Evolutionary conservation across 2,113 vertebrate species (phyloP).

Genomic region (Oreochromis niloticus): DNA sequence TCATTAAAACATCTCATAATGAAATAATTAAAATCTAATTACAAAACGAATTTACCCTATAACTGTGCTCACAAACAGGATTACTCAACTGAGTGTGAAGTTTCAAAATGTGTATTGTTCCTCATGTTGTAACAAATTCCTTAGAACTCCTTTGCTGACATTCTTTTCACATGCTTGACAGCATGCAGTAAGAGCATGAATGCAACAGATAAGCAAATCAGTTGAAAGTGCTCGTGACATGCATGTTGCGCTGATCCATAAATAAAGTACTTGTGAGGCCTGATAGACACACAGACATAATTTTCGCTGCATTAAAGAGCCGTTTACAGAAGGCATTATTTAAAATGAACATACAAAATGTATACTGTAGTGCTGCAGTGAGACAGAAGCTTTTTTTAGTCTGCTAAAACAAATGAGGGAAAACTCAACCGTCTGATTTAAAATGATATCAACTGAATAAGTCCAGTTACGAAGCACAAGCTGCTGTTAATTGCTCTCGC

Average conservation of each 20-base stretch:
- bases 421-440: not conserved
- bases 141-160: not conserved
- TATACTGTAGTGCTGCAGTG: not conserved
- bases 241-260: not conserved
- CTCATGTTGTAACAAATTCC: not conserved
- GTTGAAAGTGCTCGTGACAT: not conserved
- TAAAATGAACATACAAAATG: not conserved
- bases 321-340: not conserved
- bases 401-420: not conserved
- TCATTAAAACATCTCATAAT: too few relatives aligned
- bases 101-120: not conserved
- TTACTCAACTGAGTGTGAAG: not conserved
- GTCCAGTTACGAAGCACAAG: not conserved
- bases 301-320: not conserved
- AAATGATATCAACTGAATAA: not conserved
- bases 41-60: not conserved
- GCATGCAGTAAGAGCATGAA: not conserved
- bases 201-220: not conserved
- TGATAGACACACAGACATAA: not conserved
- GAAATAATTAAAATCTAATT: not conserved
- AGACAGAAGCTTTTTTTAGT: too few relatives aligned
- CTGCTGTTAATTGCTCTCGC: not conserved
- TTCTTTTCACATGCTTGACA: not conserved
- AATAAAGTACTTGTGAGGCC: not conserved
- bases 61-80: not conserved